These are phyloP conservation scores for Petrolisthes manimaculis DNA, from an alignment of 2,888 invertebrate species.

Conservation along the genomic window DNA sequence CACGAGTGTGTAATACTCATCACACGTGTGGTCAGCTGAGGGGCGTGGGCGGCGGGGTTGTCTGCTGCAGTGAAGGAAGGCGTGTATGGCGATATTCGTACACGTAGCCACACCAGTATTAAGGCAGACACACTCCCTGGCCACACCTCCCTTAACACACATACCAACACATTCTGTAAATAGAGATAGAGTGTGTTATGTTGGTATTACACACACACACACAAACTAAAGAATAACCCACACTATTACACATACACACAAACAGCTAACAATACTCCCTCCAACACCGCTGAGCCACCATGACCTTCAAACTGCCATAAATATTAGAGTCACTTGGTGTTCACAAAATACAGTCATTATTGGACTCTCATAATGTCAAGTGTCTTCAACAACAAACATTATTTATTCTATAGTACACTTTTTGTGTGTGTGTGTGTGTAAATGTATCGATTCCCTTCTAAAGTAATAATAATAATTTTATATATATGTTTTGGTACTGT, in stretches of 20 bases:
- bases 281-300: neutral
- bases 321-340: too few relatives aligned
- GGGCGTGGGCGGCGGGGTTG: conserved; percentile 91
- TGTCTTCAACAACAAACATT: too few relatives aligned
- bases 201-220: neutral
- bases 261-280: neutral
- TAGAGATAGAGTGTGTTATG: neutral
- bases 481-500: too few relatives aligned
- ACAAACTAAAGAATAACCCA: too few relatives aligned
- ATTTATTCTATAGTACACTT: too few relatives aligned
- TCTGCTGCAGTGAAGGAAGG: conserved; percentile 93
- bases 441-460: too few relatives aligned
- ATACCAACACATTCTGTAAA: conserved; percentile 48
- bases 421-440: too few relatives aligned
- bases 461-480: too few relatives aligned
- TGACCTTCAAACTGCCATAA: too few relatives aligned
- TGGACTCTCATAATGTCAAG: too few relatives aligned
- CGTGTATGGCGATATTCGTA: conserved; percentile 74
- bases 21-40: conserved; percentile 82
- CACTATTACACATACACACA: neutral
- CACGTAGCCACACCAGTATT: conserved; percentile 81
- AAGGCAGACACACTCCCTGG: conserved; percentile 70
- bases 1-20: conserved; percentile 93
- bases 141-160: conserved; percentile 54
- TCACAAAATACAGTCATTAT: too few relatives aligned